Evolutionary conservation across 2,888 invertebrate species (phyloP).

Genomic region (Ophion costatus): DNA sequence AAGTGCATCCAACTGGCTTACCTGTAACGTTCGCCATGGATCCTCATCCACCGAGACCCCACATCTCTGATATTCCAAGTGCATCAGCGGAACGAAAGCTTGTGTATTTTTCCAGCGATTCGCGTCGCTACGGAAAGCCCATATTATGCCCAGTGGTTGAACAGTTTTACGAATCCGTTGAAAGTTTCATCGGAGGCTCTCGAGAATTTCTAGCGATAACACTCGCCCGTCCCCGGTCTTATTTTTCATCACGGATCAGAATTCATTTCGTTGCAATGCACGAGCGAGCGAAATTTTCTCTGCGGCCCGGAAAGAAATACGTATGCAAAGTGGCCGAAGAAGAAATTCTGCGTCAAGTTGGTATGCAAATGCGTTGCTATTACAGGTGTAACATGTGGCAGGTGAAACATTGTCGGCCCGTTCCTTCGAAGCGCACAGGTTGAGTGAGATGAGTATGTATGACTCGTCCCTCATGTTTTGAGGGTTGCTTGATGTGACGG

Average conservation of each 20-base stretch:
- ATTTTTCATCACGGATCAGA: conserved; percentile 46
- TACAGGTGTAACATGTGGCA: conserved; percentile 62
- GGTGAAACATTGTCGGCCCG: conserved; percentile 22
- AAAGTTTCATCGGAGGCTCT: conserved; percentile 28
- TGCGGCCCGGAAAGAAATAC: not conserved
- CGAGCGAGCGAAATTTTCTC: conserved; percentile 22
- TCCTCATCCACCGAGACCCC: not conserved
- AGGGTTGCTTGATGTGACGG: conserved; percentile 1
- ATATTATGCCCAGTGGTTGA: conserved; percentile 19
- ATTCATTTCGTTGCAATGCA: conserved; percentile 37
- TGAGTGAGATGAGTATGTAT: conserved; percentile 10
- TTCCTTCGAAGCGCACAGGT: not conserved
- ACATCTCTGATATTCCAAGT: not conserved
- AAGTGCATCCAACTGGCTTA: not conserved
- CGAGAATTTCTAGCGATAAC: conserved; percentile 31
- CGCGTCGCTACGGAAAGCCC: not conserved
- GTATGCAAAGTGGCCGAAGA: conserved; percentile 6
- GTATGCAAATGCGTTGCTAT: conserved; percentile 52
- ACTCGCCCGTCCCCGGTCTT: not conserved
- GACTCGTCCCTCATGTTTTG: not conserved
- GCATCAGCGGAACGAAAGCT: not conserved
- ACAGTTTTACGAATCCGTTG: conserved; percentile 31
- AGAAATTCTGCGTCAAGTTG: conserved; percentile 19
- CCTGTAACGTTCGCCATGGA: not conserved
- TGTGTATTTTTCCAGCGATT: conserved; percentile 22